Conservation (phyloP, 2,888 invertebrate species). For the Orgyia antiqua region DNA sequence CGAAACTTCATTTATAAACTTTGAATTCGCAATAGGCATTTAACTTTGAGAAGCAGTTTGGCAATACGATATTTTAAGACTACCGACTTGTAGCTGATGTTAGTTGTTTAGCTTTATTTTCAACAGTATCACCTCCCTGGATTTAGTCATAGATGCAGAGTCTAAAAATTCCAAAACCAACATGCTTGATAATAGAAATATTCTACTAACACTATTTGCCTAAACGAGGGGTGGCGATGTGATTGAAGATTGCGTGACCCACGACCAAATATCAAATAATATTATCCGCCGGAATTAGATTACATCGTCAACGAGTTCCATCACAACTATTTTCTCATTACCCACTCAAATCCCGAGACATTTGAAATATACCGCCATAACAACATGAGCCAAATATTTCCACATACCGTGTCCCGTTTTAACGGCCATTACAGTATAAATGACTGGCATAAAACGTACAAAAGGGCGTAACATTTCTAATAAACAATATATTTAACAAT, state of each 20-base stretch:
- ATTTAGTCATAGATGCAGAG: no score
- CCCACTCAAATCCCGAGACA: slow-evolving; percentile 8
- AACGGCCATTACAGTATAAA: slow-evolving; percentile 29
- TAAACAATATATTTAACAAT: slow-evolving; percentile 33
- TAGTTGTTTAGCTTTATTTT: no score
- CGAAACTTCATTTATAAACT: no score
- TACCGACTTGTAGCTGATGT: no score
- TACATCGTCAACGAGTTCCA: not conserved
- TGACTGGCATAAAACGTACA: slow-evolving; percentile 36
- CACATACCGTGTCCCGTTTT: slow-evolving; percentile 32
- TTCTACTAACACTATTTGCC: no score
- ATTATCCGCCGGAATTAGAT: slow-evolving; percentile 1
- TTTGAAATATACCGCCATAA: slow-evolving; percentile 20
- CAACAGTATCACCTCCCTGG: no score
- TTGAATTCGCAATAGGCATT: no score
- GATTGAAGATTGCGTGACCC: not conserved
- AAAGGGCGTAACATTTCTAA: slow-evolving; percentile 26
- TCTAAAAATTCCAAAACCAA: no score
- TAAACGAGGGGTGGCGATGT: no score
- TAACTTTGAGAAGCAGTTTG: no score
- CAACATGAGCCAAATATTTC: slow-evolving; percentile 14
- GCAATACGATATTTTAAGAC: no score
- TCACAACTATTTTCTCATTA: slow-evolving; percentile 9
- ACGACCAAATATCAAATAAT: not conserved
- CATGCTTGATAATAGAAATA: no score